Evolutionary conservation across 2,888 invertebrate genomes (phyloP).

Genomic region (Orchestes rusci): DNA sequence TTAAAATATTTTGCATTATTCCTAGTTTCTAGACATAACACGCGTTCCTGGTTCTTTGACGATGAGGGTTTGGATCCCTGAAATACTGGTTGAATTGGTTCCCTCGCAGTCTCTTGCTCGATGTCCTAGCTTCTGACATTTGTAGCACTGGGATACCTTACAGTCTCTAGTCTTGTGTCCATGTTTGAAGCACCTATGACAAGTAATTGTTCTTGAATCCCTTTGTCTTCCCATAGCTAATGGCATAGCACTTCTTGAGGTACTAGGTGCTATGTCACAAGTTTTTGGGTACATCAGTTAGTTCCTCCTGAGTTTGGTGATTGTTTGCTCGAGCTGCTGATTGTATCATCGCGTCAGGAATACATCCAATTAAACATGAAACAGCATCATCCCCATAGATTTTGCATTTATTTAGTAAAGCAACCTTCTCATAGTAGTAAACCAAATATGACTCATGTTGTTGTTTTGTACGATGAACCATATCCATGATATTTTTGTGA

Average conservation of each 20-base stretch:
- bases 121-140: background rate
- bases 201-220: background rate
- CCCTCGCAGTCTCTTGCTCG: background rate
- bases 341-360: conserved; percentile 12
- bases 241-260: background rate
- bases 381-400: no score
- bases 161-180: background rate
- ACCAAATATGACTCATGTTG: no score
- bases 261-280: conserved; percentile 5
- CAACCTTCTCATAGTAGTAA: no score
- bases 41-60: no score
- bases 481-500: conserved; percentile 13
- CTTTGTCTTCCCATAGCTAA: background rate
- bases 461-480: no score
- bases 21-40: no score
- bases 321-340: no score
- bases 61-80: no score
- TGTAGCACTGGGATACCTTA: background rate
- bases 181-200: background rate
- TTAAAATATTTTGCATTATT: conserved; percentile 10
- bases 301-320: no score
- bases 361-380: no score
- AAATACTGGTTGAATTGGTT: no score
- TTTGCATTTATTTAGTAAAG: no score
- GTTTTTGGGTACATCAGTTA: conserved; percentile 7